Evolutionary conservation across 2,113 vertebrate species (phyloP), one percentile per base, ranked within the genome.

Genomic region (Psilopsiagon aurifrons): DNA sequence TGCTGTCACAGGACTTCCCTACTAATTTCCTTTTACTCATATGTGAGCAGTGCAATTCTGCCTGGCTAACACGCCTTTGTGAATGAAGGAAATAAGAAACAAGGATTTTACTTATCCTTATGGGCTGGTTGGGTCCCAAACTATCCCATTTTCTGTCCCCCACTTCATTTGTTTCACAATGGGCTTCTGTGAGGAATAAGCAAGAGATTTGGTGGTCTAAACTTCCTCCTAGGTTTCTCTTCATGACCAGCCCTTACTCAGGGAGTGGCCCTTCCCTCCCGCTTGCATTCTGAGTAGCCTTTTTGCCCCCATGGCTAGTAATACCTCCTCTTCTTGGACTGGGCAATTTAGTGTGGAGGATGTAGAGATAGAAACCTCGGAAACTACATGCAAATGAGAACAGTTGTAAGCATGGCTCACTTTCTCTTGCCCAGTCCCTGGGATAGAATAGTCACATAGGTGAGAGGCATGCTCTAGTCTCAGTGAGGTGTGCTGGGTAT

Each of bases 361-460:
- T 2, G 5, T 51, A 71, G 35, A 33, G 20, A 23, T 0, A 76
- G 35, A 88, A 80, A 70, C 24, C 47, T 28, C 62, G 33, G 57
- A 71, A 84, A 67, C 17, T 13, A 71, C 22, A 7, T 71, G 15
- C 13, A 66, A 54, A 29, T 8, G 8, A 76, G 27, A 17, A n/a
- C 24, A n/a, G 11, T 9, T 19, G 44, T 60, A 66, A 23, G 4
- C 55, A 87, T 28, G 13, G 35, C 12, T 71, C 44, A 17, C 41
- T 39, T 85, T 67, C 12, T 49, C 15, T 43, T 51, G 19, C 12
- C 28, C 1, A 3, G 35, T 60, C 29, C 22, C 47, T 57, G 29
- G 14, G 16, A 57, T 8, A 29, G 14, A 0, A 0, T 28, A 33
- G 10, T 8, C 18, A 4, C 0, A 0, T 46, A 41, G 22, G 8